Evolutionary conservation across 2,797 vertebrate genomes (phyloP), one percentile per base, ranked within the genome.

Genomic region (Thunnus albacares): DNA sequence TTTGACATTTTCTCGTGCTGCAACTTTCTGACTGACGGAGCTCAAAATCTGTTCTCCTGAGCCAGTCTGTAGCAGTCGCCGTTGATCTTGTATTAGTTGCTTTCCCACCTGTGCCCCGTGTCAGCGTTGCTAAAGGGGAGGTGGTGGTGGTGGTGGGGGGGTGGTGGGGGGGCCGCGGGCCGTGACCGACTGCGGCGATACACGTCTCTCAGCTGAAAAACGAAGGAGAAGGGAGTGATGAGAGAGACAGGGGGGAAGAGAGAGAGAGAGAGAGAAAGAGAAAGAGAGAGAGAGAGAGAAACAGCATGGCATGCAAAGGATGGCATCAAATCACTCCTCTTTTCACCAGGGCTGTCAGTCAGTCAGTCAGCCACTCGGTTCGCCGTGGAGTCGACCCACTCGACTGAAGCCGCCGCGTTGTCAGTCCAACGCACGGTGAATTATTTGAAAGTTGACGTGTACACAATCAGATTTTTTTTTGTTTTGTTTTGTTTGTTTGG

Each of bases 311-410:
- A 91, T 89, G 85, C 84, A 84, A 75, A 87, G 81, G 84, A 89
- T 90, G 91, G 86, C 85, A 90, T 92, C 86, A 80, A 83, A 87
- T 90, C 83, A 86, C 81, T 84, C 77, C 64, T 87, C 80, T 75
- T 90, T 87, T 89, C 89, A 92, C 78, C 91, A 80, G 84, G 24
- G 80, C 92, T 92, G 92, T 93, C 92, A 89, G 87, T 92, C 91
- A 91, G 84, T 84, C 87, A 82, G 77, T 85, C 89, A 83, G 84
- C 49, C 74, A 79, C 71, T 89, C 82, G 53, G 81, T 85, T 84
- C 77, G 63, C 78, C 71, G 78, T 77, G 80, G 76, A 91, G 80
- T 58, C 79, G 87, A 91, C 83, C 90, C 93, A 90, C 93, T 93
- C 88, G 62, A 90, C 91, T 94, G 94, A 79, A 93, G 93, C 93